Evolutionary conservation across 2,797 vertebrate species (phyloP).

Genomic region (Myotis findleyi): DNA sequence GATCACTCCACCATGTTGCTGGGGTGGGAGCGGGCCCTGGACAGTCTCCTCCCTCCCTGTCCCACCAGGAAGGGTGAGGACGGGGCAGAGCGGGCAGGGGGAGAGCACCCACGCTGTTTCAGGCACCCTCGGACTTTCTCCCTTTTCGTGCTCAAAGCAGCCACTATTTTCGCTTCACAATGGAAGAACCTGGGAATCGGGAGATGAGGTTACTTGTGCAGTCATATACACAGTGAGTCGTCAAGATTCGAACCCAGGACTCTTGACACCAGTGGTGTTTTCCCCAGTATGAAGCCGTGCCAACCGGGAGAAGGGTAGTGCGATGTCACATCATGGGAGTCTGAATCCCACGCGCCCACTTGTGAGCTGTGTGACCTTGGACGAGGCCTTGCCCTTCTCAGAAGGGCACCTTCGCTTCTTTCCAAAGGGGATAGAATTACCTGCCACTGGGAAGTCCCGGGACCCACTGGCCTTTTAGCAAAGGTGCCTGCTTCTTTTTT

Average conservation of each 20-base stretch:
- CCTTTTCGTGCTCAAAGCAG: background rate
- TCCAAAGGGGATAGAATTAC: background rate
- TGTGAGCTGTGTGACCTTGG: background rate
- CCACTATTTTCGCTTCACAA: background rate
- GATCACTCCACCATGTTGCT: background rate
- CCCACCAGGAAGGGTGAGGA: background rate
- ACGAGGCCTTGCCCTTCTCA: background rate
- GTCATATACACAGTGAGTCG: background rate
- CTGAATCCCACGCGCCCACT: background rate
- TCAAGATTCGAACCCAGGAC: background rate
- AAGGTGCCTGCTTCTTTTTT: conserved; percentile 72
- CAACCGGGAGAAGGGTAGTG: fast-evolving
- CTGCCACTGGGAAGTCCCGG: background rate
- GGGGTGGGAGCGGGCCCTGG: no score
- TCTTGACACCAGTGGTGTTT: background rate
- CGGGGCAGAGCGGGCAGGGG: background rate
- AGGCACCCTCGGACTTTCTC: background rate
- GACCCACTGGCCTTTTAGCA: background rate
- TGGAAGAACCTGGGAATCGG: background rate
- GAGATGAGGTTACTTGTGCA: background rate
- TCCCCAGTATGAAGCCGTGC: background rate
- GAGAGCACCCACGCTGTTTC: background rate
- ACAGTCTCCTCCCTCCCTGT: background rate
- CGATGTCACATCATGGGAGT: background rate
- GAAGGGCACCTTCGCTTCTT: background rate